Percentiles rank a stretch among this genome's conserved stretches.
These are phyloP conservation scores for Pterophyllum scalare DNA, from an alignment of 2,113 vertebrate species.

Conservation along the genomic window DNA sequence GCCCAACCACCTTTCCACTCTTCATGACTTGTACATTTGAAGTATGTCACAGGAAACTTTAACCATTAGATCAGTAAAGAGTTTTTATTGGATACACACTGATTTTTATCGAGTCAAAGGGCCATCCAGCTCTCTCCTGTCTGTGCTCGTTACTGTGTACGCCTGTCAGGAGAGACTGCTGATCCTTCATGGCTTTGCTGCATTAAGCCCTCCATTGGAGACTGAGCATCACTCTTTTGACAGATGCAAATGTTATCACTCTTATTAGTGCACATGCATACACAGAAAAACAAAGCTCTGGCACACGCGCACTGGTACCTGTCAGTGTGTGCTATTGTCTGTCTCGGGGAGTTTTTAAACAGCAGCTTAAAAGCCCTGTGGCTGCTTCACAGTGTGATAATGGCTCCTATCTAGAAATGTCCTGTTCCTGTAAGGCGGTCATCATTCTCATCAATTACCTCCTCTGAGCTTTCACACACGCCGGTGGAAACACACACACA, in stretches of 20 bases:
- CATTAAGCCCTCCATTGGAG: conserved; percentile 32
- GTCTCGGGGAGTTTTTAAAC: conserved; percentile 23
- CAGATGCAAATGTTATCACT: conserved; percentile 44
- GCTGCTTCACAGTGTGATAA: conserved; percentile 37
- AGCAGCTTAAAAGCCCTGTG: conserved; percentile 39
- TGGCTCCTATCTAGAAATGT: conserved; percentile 38
- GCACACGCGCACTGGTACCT: not conserved
- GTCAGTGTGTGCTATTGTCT: not conserved
- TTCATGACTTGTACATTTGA: not conserved
- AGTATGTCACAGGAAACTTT: not conserved
- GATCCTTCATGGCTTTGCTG: conserved; percentile 44
- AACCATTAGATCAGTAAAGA: not conserved
- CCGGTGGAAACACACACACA: not conserved
- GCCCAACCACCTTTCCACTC: not conserved
- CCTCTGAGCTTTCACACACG: conserved; percentile 4
- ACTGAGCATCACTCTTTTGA: conserved; percentile 39
- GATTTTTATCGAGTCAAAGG: conserved; percentile 2
- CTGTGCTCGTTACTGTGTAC: not conserved
- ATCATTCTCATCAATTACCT: conserved; percentile 46
- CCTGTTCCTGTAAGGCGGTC: conserved; percentile 40
- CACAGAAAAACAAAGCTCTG: not conserved
- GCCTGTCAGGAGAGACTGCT: conserved; percentile 41
- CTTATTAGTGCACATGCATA: conserved; percentile 20
- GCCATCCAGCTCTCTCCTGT: not conserved
- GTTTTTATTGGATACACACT: not conserved